Evolutionary conservation across 1,140 invertebrate genomes (phyloP).

Genomic region (Drosophila pruinosa): DNA sequence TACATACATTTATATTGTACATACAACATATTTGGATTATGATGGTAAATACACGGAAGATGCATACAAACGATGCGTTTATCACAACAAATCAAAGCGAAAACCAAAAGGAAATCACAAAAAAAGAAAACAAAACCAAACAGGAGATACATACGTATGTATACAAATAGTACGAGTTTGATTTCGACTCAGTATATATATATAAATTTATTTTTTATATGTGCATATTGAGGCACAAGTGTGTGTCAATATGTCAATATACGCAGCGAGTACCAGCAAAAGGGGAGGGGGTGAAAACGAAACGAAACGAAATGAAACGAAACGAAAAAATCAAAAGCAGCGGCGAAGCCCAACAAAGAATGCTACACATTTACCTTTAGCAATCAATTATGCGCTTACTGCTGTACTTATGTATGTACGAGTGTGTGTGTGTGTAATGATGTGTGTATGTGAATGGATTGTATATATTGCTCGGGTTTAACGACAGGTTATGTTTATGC

Average conservation of each 20-base stretch:
- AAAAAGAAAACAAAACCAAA: too few species aligned
- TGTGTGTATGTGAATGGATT: constrained; percentile 24
- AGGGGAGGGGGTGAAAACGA: too few species aligned
- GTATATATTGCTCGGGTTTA: constrained; percentile 24
- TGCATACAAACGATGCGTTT: constrained; percentile 20
- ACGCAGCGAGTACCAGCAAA: constrained; percentile 18
- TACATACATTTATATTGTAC: background rate
- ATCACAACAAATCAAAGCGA: background rate
- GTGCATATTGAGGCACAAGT: background rate
- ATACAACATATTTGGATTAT: background rate
- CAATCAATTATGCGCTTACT: constrained; percentile 49
- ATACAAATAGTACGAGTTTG: background rate
- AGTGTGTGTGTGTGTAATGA: background rate
- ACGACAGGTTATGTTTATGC: constrained; percentile 53
- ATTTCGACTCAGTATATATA: background rate
- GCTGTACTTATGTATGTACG: constrained; percentile 14
- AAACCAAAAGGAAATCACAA: constrained; percentile 3
- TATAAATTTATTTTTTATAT: background rate
- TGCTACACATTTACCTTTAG: constrained; percentile 55
- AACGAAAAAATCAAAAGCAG: constrained; percentile 30
- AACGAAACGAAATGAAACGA: constrained; percentile 14
- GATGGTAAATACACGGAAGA: background rate
- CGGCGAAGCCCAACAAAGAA: constrained; percentile 75
- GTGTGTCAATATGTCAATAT: constrained; percentile 16
- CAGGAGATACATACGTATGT: too few species aligned